phyloP scores from a whole-genome alignment of 1,140 invertebrate species.

The Ruditapes philippinarum region DNA sequence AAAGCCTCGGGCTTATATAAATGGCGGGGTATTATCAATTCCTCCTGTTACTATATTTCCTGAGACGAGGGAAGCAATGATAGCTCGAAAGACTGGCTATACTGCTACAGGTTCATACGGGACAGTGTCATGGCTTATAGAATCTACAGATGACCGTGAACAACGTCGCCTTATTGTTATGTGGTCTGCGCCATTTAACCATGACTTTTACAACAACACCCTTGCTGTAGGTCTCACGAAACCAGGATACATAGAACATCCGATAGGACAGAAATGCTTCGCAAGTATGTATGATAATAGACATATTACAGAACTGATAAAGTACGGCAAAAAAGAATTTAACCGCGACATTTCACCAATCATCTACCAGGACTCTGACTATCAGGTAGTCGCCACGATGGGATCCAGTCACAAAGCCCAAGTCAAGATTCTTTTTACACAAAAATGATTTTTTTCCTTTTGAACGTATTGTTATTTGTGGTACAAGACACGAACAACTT shows the following conservation, averaged over 20 bases:
- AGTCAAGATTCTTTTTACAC: neutral
- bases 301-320: neutral
- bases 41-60: neutral
- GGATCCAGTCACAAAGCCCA: neutral
- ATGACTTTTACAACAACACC: neutral
- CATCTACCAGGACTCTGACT: neutral
- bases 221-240: neutral
- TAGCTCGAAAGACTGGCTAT: neutral
- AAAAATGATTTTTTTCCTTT: too few species aligned
- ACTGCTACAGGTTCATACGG: too few species aligned
- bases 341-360: neutral
- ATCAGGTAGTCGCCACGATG: neutral
- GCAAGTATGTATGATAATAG: neutral
- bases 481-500: too few species aligned
- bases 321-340: neutral
- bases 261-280: neutral
- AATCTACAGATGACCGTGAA: neutral
- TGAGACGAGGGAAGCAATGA: too few species aligned
- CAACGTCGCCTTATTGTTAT: too few species aligned
- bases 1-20: too few species aligned
- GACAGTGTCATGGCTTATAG: constrained; percentile 25
- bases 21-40: neutral
- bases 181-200: neutral
- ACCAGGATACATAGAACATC: neutral
- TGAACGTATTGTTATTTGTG: too few species aligned